These are phyloP conservation scores for Ricordea florida DNA, from an alignment of 92 coral and sea anemone species.

Conservation along the genomic window DNA sequence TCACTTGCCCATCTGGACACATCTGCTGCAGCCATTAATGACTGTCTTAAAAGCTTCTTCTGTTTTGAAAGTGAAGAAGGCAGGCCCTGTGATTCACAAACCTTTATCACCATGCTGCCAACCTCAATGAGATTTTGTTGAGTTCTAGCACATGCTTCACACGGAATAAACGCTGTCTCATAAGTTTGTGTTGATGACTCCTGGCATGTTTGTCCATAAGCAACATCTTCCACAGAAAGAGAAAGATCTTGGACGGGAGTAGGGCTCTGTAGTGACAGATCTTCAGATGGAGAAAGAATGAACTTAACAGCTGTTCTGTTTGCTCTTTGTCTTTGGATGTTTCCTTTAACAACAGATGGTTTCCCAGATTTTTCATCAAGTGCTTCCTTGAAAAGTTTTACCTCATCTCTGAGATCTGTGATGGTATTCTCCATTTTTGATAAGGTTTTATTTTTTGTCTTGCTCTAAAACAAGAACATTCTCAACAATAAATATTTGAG, in stretches of 20 bases:
- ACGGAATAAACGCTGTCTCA: slow-evolving; percentile 96
- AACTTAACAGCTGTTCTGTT: slow-evolving; percentile 84
- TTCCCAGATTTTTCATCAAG: slow-evolving; percentile 69
- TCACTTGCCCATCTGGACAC: slow-evolving; percentile 97
- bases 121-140: slow-evolving; percentile 91
- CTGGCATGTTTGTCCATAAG: slow-evolving; percentile 68
- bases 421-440: slow-evolving; percentile 84
- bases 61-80: slow-evolving; percentile 97
- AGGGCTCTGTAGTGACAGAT: slow-evolving; percentile 66
- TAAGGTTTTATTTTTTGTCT: slow-evolving; percentile 71
- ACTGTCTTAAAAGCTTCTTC: slow-evolving; percentile 87
- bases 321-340: slow-evolving; percentile 49
- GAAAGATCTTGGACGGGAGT: slow-evolving; percentile 79
- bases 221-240: slow-evolving; percentile 82
- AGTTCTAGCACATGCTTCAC: slow-evolving; percentile 96
- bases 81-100: slow-evolving; percentile 94
- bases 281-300: slow-evolving; percentile 72
- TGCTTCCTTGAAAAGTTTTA: slow-evolving; percentile 70
- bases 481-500: too few relatives aligned
- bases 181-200: slow-evolving; percentile 93
- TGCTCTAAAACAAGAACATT: slow-evolving; percentile 49
- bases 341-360: slow-evolving; percentile 61
- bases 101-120: slow-evolving; percentile 91
- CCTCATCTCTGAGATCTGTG: slow-evolving; percentile 81
- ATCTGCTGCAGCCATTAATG: slow-evolving; percentile 97